These are phyloP conservation scores for Trachelus troglodyta DNA, from an alignment of 2,888 invertebrate species.

Conservation along the genomic window DNA sequence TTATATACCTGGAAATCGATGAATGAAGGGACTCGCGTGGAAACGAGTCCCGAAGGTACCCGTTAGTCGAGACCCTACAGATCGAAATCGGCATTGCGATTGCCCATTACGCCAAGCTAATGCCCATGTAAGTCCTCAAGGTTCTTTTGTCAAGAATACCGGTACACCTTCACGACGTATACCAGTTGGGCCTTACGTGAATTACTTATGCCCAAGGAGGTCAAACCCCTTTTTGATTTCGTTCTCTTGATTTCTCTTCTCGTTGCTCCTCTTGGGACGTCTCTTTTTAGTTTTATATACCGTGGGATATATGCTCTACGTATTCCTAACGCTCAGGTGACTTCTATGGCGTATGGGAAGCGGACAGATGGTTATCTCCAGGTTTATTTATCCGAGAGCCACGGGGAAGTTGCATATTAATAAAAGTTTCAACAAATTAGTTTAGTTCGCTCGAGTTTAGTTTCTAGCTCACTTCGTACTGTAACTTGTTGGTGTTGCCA, in stretches of 20 bases:
- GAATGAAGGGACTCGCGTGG: neutral
- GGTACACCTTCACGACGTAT: neutral
- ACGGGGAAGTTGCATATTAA: slow-evolving; percentile 51
- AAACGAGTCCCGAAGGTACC: neutral
- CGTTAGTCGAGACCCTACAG: neutral
- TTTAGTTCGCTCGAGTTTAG: slow-evolving; percentile 47
- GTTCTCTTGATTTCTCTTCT: neutral
- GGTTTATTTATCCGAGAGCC: slow-evolving; percentile 43
- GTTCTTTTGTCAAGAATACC: neutral
- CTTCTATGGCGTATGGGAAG: slow-evolving; percentile 8
- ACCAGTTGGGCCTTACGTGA: neutral
- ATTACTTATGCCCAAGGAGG: neutral
- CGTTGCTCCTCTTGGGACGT: neutral
- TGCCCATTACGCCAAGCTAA: neutral
- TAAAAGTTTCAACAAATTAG: slow-evolving; percentile 55
- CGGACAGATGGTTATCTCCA: slow-evolving; percentile 38
- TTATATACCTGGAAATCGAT: neutral
- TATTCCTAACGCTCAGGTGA: neutral
- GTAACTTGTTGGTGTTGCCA: slow-evolving; percentile 30
- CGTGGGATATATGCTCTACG: neutral
- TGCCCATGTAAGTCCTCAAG: neutral
- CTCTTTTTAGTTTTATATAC: neutral
- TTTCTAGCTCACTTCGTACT: slow-evolving; percentile 26
- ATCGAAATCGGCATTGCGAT: neutral
- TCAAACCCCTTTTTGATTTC: neutral